Evolutionary conservation across 92 coral and sea anemone genomes (phyloP), one percentile per base, ranked within the genome.

Genomic region (Ricordea florida): DNA sequence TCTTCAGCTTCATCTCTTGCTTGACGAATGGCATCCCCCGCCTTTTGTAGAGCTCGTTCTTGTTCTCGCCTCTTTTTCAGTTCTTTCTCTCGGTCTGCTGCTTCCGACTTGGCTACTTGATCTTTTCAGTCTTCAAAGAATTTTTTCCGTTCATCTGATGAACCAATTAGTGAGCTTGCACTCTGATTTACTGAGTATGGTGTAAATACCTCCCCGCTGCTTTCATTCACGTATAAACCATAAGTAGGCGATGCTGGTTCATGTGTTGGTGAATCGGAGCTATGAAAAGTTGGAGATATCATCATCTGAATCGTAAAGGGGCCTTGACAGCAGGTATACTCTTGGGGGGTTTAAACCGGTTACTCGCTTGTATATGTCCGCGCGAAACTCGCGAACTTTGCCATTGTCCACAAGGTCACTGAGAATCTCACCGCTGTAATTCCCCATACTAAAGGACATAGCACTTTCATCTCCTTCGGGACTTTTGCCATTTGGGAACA

Each of bases 401-500:
- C 42, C 76, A 6, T 11, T 9, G 30, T 36, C 63, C 1, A 26
- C 30, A 10, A n/a, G 18, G 1, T 50, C 43, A 17, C 32, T 51
- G 27, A 69, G 14, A 23, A 59, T 7, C 10, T 69, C 34, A 13
- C 76, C 49, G 23, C 44, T 22, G 20, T 49, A 69, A 69, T 31
- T 43, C 16, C 62, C 76, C 9, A 69, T 31, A n/a, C 57, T 62
- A 50, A 48, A 31, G 9, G 28, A 33, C 76, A 69, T 69, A 1
- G 48, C 31, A 1, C 33, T 26, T 16, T 2, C 32, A 13, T 34
- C 23, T 4, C 82, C 74, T 11, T 22, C 59, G 18, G 50, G 27
- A 20, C 82, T 63, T n/a, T 30, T 33, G 3, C 76, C 82, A 25
- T 38, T 45, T 28, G 74, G 62, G 9, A 62, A 62, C 22, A 76